phyloP scores from a whole-genome alignment of 2,113 vertebrate species.

The Mormoops blainvillei region DNA sequence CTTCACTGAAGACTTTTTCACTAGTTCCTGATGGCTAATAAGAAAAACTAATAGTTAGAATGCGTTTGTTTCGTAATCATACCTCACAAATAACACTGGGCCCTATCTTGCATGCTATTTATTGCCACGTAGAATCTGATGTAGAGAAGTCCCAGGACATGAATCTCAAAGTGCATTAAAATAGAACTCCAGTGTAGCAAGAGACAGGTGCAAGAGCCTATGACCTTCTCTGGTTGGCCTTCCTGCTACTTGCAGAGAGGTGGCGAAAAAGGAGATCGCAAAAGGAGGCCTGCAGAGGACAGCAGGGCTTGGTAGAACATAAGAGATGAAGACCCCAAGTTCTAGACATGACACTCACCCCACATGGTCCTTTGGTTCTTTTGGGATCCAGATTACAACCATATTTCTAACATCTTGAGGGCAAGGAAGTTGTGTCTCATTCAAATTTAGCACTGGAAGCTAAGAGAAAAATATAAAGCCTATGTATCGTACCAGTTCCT shows the following conservation, averaged over 20 bases:
- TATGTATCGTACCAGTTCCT: neutral
- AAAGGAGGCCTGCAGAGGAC: neutral
- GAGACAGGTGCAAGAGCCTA: neutral
- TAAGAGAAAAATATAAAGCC: neutral
- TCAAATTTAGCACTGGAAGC: constrained; percentile 62
- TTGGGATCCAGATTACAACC: constrained; percentile 67
- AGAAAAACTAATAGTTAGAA: neutral
- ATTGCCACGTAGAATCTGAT: neutral
- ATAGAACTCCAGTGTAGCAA: neutral
- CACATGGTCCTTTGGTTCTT: neutral
- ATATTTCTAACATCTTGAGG: constrained; percentile 36
- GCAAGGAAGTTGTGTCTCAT: constrained; percentile 25
- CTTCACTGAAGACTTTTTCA: neutral
- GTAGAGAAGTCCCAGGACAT: neutral
- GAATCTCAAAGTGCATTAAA: neutral
- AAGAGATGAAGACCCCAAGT: neutral
- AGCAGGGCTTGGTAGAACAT: neutral
- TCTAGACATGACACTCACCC: constrained; percentile 24
- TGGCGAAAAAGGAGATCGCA: neutral
- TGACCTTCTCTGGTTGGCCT: neutral
- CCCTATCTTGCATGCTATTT: neutral
- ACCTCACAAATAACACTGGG: neutral
- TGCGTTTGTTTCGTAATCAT: constrained; percentile 4
- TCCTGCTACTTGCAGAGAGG: neutral
- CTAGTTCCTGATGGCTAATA: neutral